Evolutionary conservation across 1,140 invertebrate species (phyloP).

Genomic region (Ceratina calcarata): DNA sequence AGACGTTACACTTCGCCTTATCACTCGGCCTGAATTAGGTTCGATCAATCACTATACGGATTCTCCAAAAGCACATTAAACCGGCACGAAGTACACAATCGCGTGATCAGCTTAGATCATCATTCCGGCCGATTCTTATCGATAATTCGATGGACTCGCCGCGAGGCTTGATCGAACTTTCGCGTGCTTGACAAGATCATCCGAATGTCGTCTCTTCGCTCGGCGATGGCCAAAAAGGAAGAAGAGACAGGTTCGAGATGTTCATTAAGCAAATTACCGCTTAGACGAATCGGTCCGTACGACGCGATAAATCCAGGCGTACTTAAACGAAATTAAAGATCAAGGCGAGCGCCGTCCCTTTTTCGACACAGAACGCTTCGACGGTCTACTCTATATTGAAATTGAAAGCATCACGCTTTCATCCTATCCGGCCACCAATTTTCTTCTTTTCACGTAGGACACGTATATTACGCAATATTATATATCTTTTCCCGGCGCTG

Average conservation of each 20-base stretch:
- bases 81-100: constrained; percentile 61
- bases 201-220: constrained; percentile 23
- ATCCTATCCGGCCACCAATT: neutral
- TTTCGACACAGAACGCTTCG: neutral
- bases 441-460: neutral
- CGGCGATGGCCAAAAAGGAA: constrained; percentile 1
- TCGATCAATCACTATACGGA: neutral
- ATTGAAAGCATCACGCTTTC: constrained; percentile 32
- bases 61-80: neutral
- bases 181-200: constrained; percentile 55
- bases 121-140: constrained; percentile 58
- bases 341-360: constrained; percentile 8
- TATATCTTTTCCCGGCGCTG: constrained; percentile 8
- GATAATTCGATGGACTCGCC: constrained; percentile 12
- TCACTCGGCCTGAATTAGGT: neutral
- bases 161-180: constrained; percentile 60
- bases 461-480: neutral
- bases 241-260: constrained; percentile 8
- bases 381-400: constrained; percentile 15
- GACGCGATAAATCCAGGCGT: neutral
- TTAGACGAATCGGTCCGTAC: constrained; percentile 13
- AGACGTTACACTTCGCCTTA: neutral
- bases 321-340: constrained; percentile 59
- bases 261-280: constrained; percentile 25
- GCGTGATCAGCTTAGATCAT: constrained; percentile 54